A percentile compares a stretch with the other conserved stretches of the same genome.
Evolutionary conservation across 92 coral and sea anemone species (phyloP).

Genomic region (Desmophyllum pertusum): DNA sequence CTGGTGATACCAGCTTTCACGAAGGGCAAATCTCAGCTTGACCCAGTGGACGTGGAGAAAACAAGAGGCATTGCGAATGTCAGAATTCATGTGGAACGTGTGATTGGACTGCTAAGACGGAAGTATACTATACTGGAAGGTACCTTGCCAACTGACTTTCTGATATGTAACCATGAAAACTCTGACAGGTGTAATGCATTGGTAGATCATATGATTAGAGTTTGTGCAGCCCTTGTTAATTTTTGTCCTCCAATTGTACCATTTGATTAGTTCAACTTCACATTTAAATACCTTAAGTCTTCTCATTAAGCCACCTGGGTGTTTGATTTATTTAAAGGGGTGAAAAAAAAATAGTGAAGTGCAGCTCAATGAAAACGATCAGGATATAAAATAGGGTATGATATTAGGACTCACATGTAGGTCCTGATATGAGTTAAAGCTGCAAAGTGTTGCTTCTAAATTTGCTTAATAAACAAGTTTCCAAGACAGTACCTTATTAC

Average conservation of each 20-base stretch:
- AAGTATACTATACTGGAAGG: background rate
- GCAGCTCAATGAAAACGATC: conserved; percentile 14
- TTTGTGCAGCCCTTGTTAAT: conserved; percentile 51
- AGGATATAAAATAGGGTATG: conserved; percentile 7
- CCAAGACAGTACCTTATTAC: no score
- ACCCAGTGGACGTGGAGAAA: conserved; percentile 28
- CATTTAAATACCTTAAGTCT: conserved; percentile 37
- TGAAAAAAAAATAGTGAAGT: conserved; percentile 13
- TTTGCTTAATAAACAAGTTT: no score
- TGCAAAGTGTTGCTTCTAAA: no score
- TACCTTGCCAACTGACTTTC: background rate
- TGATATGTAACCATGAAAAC: no score
- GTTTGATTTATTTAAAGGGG: conserved; percentile 24
- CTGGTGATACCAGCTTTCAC: conserved; percentile 36
- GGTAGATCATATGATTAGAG: conserved; percentile 50
- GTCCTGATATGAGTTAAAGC: no score
- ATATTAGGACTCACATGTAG: conserved; percentile 5
- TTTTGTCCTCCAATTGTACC: no score
- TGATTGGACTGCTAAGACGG: no score
- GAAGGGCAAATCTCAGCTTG: conserved; percentile 32
- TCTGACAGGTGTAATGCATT: no score
- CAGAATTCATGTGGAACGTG: no score
- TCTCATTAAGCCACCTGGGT: conserved; percentile 41
- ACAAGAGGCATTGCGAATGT: no score
- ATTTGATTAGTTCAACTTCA: conserved; percentile 33